Evolutionary conservation across 1,140 invertebrate species (phyloP).

Genomic region (Rhagoletis pomonella): DNA sequence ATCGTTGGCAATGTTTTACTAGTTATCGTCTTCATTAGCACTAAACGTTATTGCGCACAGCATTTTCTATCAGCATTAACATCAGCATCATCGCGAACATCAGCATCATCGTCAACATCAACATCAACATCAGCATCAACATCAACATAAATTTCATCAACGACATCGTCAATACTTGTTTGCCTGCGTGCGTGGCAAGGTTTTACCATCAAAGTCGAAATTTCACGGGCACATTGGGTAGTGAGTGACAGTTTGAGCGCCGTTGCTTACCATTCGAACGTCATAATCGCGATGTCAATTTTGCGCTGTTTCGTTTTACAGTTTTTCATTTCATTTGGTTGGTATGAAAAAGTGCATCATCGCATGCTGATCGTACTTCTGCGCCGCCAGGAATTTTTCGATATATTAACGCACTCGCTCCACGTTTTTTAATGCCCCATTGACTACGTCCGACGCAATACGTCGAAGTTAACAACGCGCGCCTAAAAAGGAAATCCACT

Average conservation of each 20-base stretch:
- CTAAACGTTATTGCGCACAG: background rate
- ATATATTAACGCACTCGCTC: too few relatives aligned
- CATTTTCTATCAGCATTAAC: background rate
- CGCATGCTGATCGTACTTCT: too few relatives aligned
- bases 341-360: background rate
- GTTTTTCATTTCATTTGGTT: constrained; percentile 33
- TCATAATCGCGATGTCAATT: background rate
- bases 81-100: background rate
- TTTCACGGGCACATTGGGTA: background rate
- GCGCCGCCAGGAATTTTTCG: too few relatives aligned
- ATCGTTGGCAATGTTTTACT: background rate
- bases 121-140: background rate
- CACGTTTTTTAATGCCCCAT: too few relatives aligned
- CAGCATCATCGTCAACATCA: background rate
- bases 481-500: background rate
- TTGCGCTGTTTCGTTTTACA: background rate
- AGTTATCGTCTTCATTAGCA: constrained; percentile 14
- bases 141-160: too few relatives aligned
- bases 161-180: too few relatives aligned
- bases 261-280: background rate
- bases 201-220: too few relatives aligned
- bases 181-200: too few relatives aligned
- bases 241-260: background rate
- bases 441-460: too few relatives aligned
- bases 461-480: background rate